These are phyloP conservation scores for Xestia rhomboidea DNA, from an alignment of 2,888 invertebrate species.

Conservation along the genomic window DNA sequence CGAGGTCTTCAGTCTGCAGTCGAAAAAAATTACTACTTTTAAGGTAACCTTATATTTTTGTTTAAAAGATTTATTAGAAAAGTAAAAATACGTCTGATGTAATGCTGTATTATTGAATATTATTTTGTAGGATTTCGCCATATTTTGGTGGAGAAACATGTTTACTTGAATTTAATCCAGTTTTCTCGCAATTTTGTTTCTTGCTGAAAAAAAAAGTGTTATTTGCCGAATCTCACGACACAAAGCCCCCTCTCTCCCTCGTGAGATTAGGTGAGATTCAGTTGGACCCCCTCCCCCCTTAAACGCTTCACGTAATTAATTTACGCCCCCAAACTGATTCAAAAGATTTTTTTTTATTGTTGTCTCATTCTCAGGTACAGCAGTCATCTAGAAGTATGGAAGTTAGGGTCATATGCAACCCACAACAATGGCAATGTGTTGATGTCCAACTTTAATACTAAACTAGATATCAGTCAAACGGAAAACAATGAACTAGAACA, in stretches of 20 bases:
- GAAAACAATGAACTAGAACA: constrained; percentile 74
- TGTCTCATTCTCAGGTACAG: constrained; percentile 82
- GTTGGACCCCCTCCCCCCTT: neutral
- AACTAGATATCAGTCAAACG: constrained; percentile 63
- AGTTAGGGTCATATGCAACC: constrained; percentile 86
- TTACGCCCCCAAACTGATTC: neutral
- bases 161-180: neutral
- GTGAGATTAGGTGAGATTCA: too few relatives aligned
- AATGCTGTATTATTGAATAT: neutral
- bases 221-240: too few relatives aligned
- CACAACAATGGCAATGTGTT: constrained; percentile 91
- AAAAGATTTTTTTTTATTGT: neutral
- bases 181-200: neutral
- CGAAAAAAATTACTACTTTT: constrained; percentile 90
- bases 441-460: constrained; percentile 69
- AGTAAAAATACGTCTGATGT: neutral
- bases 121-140: neutral
- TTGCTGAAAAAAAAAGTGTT: neutral
- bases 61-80: neutral
- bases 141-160: neutral
- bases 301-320: neutral
- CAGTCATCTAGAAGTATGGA: constrained; percentile 90
- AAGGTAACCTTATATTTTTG: constrained; percentile 76
- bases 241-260: too few relatives aligned
- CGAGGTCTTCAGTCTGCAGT: constrained; percentile 89